Base-by-base conservation (phyloP, 1,140 invertebrate species). In the Platyscapa corneri region DNA sequence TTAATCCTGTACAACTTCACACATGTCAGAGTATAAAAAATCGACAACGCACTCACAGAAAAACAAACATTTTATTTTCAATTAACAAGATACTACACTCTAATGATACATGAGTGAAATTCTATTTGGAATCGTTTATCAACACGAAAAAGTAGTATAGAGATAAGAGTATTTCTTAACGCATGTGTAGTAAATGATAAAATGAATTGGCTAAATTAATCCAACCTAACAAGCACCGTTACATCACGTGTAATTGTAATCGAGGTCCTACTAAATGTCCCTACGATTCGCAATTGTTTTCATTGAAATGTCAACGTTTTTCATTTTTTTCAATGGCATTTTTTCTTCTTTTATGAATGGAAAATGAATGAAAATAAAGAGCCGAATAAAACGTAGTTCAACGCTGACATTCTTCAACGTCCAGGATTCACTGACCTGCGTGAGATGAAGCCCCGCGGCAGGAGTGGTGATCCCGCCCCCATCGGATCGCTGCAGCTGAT, bases 391-490 rank as follows among this genome's bases (percentile, higher is more conserved):
- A 49, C 10, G 23, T 46, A 46, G n/a, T n/a, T 32, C 30, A 32
- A 34, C 16, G 64, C 30, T 70, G 16, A 16, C 32, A 70, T 70
- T 23, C 20, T 37, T 0, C 20, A 20, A 37, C 18, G 34, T 16
- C 56, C 23, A 34, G 56, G 7, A 37, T 14, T 32, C 39, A 81
- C 85, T 82, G 85, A 82, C 85, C 85, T 82, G 79, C 56, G 70
- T 67, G 53, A 74, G 79, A 37, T 75, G 84, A 49, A 60, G 46
- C 0, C 27, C 34, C 30, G 30, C 10, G 18, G 18, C 16, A 39
- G 76, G 16, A 2, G n/a, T 60, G 8, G 49, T 32, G 14, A 18
- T 53, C 3, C 46, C 37, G 14, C 3, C 34, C 1, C 27, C 72
- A 10, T 34, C 53, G 20, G 3, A 39, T 39, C 30, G 53, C 16